Base-by-base conservation (phyloP, 1,140 invertebrate species). In the Bradynema listronoti region DNA sequence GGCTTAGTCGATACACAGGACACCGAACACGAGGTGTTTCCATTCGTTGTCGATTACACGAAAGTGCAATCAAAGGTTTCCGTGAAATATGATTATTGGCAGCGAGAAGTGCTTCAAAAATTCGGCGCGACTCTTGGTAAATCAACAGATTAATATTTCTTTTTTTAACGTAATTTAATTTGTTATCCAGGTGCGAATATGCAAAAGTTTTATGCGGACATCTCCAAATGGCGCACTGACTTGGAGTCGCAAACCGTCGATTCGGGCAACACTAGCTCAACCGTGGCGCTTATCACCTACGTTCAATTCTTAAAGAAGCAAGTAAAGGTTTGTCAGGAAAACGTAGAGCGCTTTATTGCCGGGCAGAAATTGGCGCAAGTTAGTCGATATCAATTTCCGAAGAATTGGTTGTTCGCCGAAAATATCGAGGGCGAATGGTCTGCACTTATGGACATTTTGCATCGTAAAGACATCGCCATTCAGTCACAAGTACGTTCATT, bases 351-450 rank as follows among this genome's bases (percentile, higher is more conserved):
- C 53, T 87, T 84, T 71, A 83, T 82, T 71, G 90, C 95, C 79
- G 92, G 93, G n/a, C 93, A 99, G 77, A 85, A 91, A 36, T 93
- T 99, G 69, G 80, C 99, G 39, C 92, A 96, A 79, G 82, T 91
- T 45, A 93, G 98, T 78, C 84, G 91, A 58, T 98, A 97, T 84
- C 92, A 97, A 80, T 97, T 97, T 80, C 94, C 93, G 22, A 85
- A 85, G 36, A 86, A 85, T 68, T 99, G 95, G 95, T 81, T 98
- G 24, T 93, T 99, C 75, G 92, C 95, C 45, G 95, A 99, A 79
- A 95, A 98, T 77, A 89, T 99, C 65, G 93, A 98, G 80, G 94
- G 94, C 1, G 95, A 99, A 84, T 99, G 95, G 95, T 88, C 89
- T 51, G 93, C 95, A 0, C 96, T 99, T 74, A 93, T 91, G 79